phyloP scores from a whole-genome alignment of 2,797 vertebrate species.

The Rhynchotus rufescens region DNA sequence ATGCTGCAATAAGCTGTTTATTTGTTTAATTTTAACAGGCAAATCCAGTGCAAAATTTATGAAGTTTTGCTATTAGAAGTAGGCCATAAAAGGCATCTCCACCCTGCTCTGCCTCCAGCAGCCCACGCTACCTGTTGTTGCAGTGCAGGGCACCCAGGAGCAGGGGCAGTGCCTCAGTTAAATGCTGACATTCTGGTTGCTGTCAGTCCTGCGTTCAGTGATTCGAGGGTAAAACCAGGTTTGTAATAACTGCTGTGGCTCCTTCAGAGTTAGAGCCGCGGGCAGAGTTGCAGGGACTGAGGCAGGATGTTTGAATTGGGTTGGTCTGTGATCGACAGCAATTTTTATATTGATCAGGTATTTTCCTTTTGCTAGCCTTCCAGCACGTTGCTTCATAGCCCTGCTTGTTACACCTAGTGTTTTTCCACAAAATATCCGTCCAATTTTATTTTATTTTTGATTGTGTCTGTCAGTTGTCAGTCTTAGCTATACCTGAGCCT shows the following conservation, averaged over 20 bases:
- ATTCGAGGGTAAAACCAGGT: not conserved
- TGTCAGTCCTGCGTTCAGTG: not conserved
- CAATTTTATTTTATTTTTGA: not conserved
- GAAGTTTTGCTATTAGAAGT: constrained; percentile 46
- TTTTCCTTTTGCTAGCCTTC: not conserved
- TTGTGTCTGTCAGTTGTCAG: not conserved
- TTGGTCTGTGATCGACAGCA: not conserved
- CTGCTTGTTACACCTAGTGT: not conserved
- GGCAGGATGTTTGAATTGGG: not conserved
- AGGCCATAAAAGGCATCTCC: not conserved
- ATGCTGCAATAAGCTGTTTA: not conserved
- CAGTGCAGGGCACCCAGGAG: not conserved
- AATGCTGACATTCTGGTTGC: not conserved
- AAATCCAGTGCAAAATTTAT: constrained; percentile 37
- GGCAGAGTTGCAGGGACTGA: not conserved
- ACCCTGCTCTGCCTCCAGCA: not conserved
- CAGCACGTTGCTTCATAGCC: not conserved
- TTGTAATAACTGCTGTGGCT: not conserved
- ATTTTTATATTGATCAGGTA: not conserved
- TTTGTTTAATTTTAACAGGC: constrained; percentile 40
- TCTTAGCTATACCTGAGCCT: not conserved
- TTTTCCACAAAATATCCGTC: not conserved
- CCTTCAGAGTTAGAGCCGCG: not conserved
- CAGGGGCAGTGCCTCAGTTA: not conserved
- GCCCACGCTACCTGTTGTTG: not conserved